phyloP scores from a whole-genome alignment of 2,888 invertebrate genomes.

The Tinea semifulvella region DNA sequence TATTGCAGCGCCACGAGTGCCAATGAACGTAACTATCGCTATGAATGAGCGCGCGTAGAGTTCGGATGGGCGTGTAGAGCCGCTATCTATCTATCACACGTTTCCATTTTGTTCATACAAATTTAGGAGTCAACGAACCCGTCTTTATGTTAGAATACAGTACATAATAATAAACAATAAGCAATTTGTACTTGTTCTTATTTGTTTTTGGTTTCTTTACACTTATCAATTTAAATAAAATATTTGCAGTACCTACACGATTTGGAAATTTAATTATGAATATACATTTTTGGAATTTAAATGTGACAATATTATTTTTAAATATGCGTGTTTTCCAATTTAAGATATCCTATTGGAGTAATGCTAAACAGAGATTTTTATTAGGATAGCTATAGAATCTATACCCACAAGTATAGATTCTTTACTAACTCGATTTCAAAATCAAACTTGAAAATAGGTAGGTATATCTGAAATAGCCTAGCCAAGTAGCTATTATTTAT shows the following conservation, averaged over 20 bases:
- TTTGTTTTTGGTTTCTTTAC: constrained; percentile 1
- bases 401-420: too few relatives aligned
- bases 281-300: not conserved
- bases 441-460: too few relatives aligned
- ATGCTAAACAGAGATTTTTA: too few relatives aligned
- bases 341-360: too few relatives aligned
- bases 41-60: constrained; percentile 5
- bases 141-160: not conserved
- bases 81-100: constrained; percentile 9
- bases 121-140: constrained; percentile 11
- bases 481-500: too few relatives aligned
- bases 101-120: constrained; percentile 11
- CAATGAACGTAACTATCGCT: constrained; percentile 8
- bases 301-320: too few relatives aligned
- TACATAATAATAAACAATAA: not conserved
- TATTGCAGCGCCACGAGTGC: constrained; percentile 29
- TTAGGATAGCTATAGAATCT: too few relatives aligned
- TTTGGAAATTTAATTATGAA: not conserved
- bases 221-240: not conserved
- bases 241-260: not conserved
- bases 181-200: constrained; percentile 1
- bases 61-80: constrained; percentile 3
- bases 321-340: too few relatives aligned
- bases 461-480: too few relatives aligned
- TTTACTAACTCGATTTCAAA: too few relatives aligned